A percentile compares a stretch with the other conserved stretches of the same genome.
These are phyloP conservation scores for Lepilemur ruficaudatus DNA, from an alignment of 2,797 vertebrate species.

Conservation along the genomic window DNA sequence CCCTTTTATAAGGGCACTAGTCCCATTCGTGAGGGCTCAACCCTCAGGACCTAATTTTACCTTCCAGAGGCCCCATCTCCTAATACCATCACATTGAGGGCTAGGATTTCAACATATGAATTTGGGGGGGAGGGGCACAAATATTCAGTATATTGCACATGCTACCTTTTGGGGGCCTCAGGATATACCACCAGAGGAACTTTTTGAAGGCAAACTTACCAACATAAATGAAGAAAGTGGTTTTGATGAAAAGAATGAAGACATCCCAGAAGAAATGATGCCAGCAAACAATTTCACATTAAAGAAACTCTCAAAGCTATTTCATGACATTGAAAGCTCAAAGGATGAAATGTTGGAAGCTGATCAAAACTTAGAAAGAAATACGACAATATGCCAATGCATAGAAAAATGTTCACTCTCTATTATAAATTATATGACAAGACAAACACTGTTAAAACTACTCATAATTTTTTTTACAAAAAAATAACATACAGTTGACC, in stretches of 20 bases:
- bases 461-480: not conserved
- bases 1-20: not conserved
- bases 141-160: no score
- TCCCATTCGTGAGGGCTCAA: no score
- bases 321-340: conserved; percentile 37
- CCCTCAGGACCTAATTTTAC: not conserved
- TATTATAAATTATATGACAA: conserved; percentile 37
- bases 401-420: not conserved
- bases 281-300: conserved; percentile 39
- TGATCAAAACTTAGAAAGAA: conserved; percentile 46
- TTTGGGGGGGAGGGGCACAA: not conserved
- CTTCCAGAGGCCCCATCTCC: not conserved
- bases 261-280: conserved; percentile 37
- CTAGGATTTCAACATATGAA: not conserved
- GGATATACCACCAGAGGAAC: not conserved
- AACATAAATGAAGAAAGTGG: conserved; percentile 32
- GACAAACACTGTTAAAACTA: conserved; percentile 13
- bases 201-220: conserved; percentile 43
- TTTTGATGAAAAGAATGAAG: conserved; percentile 57
- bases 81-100: not conserved
- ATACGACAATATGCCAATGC: conserved; percentile 29
- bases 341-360: conserved; percentile 57
- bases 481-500: not conserved
- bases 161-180: not conserved
- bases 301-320: conserved; percentile 46